phyloP scores from a whole-genome alignment of 2,113 vertebrate species.

The Acanthochromis polyacanthus region DNA sequence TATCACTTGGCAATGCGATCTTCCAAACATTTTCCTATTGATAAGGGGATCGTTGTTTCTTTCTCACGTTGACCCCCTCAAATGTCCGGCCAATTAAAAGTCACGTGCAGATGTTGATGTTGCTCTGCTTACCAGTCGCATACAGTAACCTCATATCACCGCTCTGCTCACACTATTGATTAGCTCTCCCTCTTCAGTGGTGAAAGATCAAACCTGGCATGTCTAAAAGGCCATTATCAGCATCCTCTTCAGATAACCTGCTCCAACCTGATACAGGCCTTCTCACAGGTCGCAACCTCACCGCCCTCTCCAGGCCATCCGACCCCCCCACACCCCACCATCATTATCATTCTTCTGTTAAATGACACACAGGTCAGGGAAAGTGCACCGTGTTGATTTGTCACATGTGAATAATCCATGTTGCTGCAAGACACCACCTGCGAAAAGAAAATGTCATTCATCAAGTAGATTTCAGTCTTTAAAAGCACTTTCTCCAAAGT shows the following conservation, averaged over 20 bases:
- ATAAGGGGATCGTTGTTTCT: constrained; percentile 63
- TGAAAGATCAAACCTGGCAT: constrained; percentile 82
- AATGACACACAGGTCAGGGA: constrained; percentile 75
- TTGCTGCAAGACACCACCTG: constrained; percentile 6
- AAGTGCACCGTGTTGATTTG: constrained; percentile 56
- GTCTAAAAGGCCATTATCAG: constrained; percentile 87
- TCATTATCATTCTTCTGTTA: constrained; percentile 73
- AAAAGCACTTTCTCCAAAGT: not conserved
- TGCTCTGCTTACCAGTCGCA: constrained; percentile 59
- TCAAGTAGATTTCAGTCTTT: constrained; percentile 8
- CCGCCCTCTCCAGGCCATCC: constrained; percentile 67
- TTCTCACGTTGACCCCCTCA: constrained; percentile 67
- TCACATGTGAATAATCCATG: constrained; percentile 69
- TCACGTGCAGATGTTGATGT: constrained; percentile 58
- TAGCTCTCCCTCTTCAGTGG: constrained; percentile 68
- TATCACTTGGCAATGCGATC: constrained; percentile 22
- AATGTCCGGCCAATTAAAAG: constrained; percentile 80
- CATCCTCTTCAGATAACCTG: constrained; percentile 84
- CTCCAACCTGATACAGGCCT: constrained; percentile 80
- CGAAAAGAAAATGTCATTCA: constrained; percentile 50
- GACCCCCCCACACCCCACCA: constrained; percentile 8
- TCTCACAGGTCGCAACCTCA: constrained; percentile 78
- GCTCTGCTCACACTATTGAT: constrained; percentile 85
- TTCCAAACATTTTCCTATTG: constrained; percentile 68
- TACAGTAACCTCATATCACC: constrained; percentile 83